phyloP scores from a whole-genome alignment of 1,140 invertebrate species.

The Papilio polytes region DNA sequence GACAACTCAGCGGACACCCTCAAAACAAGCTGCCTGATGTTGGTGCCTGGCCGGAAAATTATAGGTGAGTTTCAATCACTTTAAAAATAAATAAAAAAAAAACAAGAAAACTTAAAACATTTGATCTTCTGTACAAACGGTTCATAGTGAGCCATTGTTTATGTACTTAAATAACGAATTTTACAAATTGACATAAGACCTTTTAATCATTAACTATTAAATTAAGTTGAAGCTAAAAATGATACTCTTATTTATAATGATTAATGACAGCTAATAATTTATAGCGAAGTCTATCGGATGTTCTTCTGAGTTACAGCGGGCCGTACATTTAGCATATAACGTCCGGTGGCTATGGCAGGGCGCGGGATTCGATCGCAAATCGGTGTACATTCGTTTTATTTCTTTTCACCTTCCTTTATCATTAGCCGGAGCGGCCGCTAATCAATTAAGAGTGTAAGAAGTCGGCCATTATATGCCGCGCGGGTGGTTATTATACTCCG shows the following conservation, averaged over 20 bases:
- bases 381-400: constrained; percentile 75
- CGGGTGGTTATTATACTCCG: constrained; percentile 80
- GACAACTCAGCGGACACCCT: constrained; percentile 71
- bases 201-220: constrained; percentile 55
- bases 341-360: constrained; percentile 62
- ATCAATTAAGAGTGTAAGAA: constrained; percentile 84
- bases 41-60: constrained; percentile 82
- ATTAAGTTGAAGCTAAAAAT: constrained; percentile 25
- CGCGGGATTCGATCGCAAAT: constrained; percentile 69
- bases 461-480: constrained; percentile 79
- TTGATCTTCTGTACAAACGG: no score
- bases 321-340: constrained; percentile 51
- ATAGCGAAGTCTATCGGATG: constrained; percentile 20
- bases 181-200: constrained; percentile 63
- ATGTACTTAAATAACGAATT: constrained; percentile 30
- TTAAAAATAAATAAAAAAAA: constrained; percentile 10
- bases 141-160: not conserved
- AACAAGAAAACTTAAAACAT: not conserved
- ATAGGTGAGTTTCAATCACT: constrained; percentile 73
- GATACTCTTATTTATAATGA: constrained; percentile 38
- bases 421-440: constrained; percentile 81
- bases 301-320: constrained; percentile 43
- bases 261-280: constrained; percentile 38
- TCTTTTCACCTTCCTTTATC: constrained; percentile 82
- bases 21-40: constrained; percentile 81